Conservation (phyloP, 2,113 vertebrate species). For the Marmota monax region DNA sequence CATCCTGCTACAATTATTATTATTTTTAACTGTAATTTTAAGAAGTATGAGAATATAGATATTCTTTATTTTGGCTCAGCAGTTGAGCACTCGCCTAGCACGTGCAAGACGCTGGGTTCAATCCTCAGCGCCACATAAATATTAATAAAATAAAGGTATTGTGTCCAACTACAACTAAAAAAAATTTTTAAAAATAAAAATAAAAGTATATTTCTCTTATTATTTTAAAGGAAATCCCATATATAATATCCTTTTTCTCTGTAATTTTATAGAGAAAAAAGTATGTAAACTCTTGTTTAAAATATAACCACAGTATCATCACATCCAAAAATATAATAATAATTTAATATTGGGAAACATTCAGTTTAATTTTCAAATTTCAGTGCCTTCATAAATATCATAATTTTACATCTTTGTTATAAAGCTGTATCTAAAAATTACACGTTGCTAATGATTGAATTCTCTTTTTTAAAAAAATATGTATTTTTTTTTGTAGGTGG, state of each 20-base stretch:
- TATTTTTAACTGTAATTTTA: background rate
- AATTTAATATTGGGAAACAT: background rate
- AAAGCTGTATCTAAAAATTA: background rate
- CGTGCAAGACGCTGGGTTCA: no score
- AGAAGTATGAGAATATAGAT: no score
- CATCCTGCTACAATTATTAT: background rate
- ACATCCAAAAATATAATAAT: background rate
- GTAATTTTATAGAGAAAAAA: background rate
- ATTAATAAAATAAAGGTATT: no score
- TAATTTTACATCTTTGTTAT: slow-evolving; percentile 11
- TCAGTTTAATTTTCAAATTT: slow-evolving; percentile 41
- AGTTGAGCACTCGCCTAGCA: no score
- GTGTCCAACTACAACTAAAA: no score
- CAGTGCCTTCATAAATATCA: background rate
- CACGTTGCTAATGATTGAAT: background rate
- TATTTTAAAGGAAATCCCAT: background rate
- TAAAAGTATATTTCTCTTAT: background rate
- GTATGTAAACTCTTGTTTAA: background rate
- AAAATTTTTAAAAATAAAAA: no score
- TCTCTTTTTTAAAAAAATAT: background rate
- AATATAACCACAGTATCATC: background rate
- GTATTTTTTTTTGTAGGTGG: no score
- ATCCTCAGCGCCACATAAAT: no score
- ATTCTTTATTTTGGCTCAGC: no score
- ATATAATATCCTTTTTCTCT: background rate